These are phyloP conservation scores for Poecilia velifera DNA, from an alignment of 2,797 vertebrate species.

Conservation along the genomic window DNA sequence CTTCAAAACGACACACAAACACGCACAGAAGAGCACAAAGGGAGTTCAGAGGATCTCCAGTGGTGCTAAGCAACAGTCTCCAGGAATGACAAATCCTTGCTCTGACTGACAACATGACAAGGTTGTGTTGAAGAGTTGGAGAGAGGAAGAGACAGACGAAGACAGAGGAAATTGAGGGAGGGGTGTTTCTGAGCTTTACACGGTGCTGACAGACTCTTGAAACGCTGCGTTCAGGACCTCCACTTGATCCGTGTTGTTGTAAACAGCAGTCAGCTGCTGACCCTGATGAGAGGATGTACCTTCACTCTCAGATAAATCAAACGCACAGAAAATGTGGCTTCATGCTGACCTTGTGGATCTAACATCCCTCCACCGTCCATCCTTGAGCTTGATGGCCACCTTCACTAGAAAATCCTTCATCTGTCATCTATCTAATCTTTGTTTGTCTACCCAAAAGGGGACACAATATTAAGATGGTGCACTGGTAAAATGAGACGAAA, in stretches of 20 bases:
- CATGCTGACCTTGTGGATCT: constrained; percentile 7
- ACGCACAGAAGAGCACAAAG: constrained; percentile 18
- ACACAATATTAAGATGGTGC: background rate
- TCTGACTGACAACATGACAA: constrained; percentile 68
- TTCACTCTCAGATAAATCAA: constrained; percentile 30
- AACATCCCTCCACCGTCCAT: constrained; percentile 4
- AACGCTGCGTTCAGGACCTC: constrained; percentile 53
- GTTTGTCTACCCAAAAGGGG: constrained; percentile 21
- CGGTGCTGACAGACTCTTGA: constrained; percentile 49
- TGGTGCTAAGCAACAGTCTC: constrained; percentile 53
- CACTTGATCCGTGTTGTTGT: constrained; percentile 57
- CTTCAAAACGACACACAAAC: constrained; percentile 34
- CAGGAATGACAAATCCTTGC: constrained; percentile 52
- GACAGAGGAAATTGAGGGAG: constrained; percentile 24
- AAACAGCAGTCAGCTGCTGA: constrained; percentile 38
- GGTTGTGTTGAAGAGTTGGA: constrained; percentile 47
- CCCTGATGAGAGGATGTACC: constrained; percentile 14
- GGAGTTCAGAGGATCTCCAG: constrained; percentile 44
- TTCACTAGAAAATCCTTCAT: constrained; percentile 34
- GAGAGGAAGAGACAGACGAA: constrained; percentile 49
- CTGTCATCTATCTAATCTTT: constrained; percentile 9
- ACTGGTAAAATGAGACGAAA: background rate
- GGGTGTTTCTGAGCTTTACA: constrained; percentile 39
- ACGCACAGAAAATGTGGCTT: constrained; percentile 21
- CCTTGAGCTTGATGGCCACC: constrained; percentile 20